Evolutionary conservation across 2,797 vertebrate genomes (phyloP), one percentile per base, ranked within the genome.

Genomic region (Crocodylus rhombifer): DNA sequence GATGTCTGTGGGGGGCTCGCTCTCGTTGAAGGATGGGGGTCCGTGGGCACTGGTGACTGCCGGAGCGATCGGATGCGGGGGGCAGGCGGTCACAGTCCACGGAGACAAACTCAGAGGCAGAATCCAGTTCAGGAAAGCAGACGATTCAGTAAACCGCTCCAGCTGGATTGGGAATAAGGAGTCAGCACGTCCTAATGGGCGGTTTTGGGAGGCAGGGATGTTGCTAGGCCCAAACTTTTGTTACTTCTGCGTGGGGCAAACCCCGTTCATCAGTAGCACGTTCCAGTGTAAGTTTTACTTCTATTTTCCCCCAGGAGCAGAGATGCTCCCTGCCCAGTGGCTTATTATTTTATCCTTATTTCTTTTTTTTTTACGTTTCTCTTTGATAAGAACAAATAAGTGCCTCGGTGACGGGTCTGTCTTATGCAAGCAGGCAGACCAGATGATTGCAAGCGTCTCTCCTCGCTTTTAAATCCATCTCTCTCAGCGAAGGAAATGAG

Each of bases 141-240:
- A 77, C 56, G 1, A 0, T 18, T 67, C 28, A 58, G 60, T 7
- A 57, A 26, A 82, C 51, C 28, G 1, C 6, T 82, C 23, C 73
- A 3, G n/a, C 3, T 23, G 21, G 42, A 69, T 14, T 6, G 4
- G 67, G 62, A 74, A 28, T 51, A 25, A n/a, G 91, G 51, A 65
- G 42, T 5, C 30, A 42, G 77, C 64, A 58, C 8, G 25, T 73
- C 62, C 83, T 16, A 1, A 30, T 28, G 85, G 51, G 61, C 23
- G 0, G 25, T 1, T 26, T 60, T 79, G 18, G 56, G 36, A 4
- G 28, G 0, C 17, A 18, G 63, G 51, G 76, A n/a, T 36, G 2
- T 13, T 88, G 12, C 0, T 2, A 61, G 69, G 9, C 3, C 6
- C 75, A 57, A 9, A 9, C 3, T 3, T 14, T 0, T 28, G 18